phyloP scores from a whole-genome alignment of 1,140 invertebrate species.

The Maconellicoccus hirsutus region DNA sequence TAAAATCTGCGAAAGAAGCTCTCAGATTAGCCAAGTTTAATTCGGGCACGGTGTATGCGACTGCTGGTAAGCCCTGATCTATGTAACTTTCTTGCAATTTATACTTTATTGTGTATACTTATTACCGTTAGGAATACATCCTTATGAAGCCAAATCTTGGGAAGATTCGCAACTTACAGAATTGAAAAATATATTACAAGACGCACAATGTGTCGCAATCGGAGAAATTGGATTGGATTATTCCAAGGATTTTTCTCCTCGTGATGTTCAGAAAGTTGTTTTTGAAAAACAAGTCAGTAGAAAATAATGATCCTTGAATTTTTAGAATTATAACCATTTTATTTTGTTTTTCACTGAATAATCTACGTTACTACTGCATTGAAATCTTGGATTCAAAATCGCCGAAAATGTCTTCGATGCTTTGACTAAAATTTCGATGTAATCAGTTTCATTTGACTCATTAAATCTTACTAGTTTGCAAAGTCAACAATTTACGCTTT shows the following conservation, averaged over 20 bases:
- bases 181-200: constrained; percentile 55
- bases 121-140: constrained; percentile 63
- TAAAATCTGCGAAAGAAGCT: constrained; percentile 80
- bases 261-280: constrained; percentile 68
- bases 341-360: too few species aligned
- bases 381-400: too few species aligned
- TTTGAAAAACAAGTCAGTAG: constrained; percentile 71
- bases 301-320: neutral
- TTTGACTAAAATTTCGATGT: too few species aligned
- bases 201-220: constrained; percentile 82
- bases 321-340: neutral
- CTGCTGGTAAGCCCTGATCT: constrained; percentile 65
- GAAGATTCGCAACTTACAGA: constrained; percentile 60
- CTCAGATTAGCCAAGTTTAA: constrained; percentile 74
- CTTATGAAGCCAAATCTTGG: constrained; percentile 91
- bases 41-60: constrained; percentile 80
- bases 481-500: too few species aligned
- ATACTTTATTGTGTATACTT: neutral
- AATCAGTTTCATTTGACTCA: too few species aligned
- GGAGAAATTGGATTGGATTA: constrained; percentile 92
- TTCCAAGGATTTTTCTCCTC: constrained; percentile 85
- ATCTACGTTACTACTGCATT: too few species aligned
- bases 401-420: too few species aligned
- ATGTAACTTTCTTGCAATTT: neutral
- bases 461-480: too few species aligned